Conservation (phyloP, 2,113 vertebrate species). For the Scolopax mira region DNA sequence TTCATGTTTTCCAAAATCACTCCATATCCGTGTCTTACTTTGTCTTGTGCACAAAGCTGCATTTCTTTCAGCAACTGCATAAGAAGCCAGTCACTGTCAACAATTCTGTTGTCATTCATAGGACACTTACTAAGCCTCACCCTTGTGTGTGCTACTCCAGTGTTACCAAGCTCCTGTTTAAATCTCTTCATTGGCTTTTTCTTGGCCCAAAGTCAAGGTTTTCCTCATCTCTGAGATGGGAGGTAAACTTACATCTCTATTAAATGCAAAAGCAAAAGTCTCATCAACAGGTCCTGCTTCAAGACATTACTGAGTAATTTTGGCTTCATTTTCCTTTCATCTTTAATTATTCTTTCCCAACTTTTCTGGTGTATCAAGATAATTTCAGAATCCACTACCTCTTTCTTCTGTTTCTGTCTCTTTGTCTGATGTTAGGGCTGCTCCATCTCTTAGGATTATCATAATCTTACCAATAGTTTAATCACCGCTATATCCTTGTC, state of each 20-base stretch:
- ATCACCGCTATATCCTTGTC: fast-evolving
- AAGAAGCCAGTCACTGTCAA: not conserved
- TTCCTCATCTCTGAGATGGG: not conserved
- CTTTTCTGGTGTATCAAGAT: not conserved
- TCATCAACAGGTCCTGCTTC: not conserved
- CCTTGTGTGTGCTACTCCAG: not conserved
- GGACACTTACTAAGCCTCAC: not conserved
- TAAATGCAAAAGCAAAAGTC: not conserved
- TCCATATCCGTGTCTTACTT: not conserved
- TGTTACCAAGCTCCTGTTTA: not conserved
- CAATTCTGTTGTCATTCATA: not conserved
- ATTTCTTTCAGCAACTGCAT: not conserved
- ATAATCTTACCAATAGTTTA: not conserved
- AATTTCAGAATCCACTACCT: not conserved
- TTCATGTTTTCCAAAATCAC: conserved; percentile 3
- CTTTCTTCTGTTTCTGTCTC: not conserved
- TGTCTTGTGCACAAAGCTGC: not conserved
- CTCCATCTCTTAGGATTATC: not conserved
- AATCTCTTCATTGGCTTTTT: not conserved
- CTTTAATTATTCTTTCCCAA: not conserved
- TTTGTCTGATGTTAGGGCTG: not conserved
- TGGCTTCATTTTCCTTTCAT: not conserved
- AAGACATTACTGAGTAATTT: not conserved
- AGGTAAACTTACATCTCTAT: not conserved
- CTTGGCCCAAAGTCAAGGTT: not conserved